Evolutionary conservation across 2,797 vertebrate genomes (phyloP).

Genomic region (Sebastes iracundus): DNA sequence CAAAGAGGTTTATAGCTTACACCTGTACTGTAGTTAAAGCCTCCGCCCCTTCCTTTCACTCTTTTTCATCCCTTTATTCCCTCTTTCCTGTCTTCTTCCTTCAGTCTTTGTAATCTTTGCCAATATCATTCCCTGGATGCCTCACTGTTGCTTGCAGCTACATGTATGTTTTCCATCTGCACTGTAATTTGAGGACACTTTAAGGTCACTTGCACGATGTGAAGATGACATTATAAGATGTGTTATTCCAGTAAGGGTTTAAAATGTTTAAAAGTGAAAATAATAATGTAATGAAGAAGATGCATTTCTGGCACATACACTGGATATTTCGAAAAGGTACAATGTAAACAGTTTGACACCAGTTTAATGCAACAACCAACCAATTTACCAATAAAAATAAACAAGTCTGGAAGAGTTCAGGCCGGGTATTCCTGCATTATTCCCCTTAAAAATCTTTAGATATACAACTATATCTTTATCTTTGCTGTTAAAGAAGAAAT

Average conservation of each 20-base stretch:
- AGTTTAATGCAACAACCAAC: not conserved
- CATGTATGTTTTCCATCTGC: constrained; percentile 3
- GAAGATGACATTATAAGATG: not conserved
- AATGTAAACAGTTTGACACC: not conserved
- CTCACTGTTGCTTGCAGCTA: constrained; percentile 8
- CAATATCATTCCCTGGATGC: not conserved
- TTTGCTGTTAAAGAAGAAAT: not conserved
- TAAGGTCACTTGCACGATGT: not conserved
- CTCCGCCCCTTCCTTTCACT: not conserved
- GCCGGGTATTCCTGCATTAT: not conserved
- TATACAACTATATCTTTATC: not conserved
- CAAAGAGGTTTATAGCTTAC: not conserved
- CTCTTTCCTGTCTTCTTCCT: constrained; percentile 6
- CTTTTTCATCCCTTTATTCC: not conserved
- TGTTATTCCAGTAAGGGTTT: not conserved
- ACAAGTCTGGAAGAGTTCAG: not conserved
- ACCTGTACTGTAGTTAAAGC: not conserved
- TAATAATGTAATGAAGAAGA: not conserved
- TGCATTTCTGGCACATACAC: not conserved
- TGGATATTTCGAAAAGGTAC: not conserved
- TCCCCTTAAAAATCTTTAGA: not conserved
- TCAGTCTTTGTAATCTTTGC: constrained; percentile 15
- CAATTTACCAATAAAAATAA: not conserved
- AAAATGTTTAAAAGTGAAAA: not conserved
- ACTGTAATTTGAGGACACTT: constrained; percentile 6